Conservation (phyloP, 2,113 vertebrate genomes). For the Turnix velox region DNA sequence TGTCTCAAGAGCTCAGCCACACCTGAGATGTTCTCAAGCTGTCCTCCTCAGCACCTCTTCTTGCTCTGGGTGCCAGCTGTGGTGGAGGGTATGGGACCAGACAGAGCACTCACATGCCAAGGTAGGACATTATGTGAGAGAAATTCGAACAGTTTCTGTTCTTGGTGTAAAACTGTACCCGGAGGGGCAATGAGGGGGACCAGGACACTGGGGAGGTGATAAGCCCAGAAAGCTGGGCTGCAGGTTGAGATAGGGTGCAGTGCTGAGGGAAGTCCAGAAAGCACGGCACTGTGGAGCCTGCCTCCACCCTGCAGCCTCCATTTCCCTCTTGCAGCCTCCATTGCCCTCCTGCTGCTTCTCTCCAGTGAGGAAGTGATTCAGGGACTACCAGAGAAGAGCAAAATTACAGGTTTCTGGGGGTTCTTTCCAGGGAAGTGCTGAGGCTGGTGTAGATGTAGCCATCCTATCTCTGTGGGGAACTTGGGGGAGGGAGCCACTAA, state of each 20-base stretch:
- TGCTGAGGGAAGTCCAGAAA: background rate
- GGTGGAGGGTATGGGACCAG: background rate
- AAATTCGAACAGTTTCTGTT: background rate
- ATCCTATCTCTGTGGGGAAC: background rate
- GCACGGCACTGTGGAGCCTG: background rate
- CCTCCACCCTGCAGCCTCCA: background rate
- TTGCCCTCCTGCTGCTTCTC: background rate
- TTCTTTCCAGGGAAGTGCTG: background rate
- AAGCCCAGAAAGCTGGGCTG: rapidly evolving
- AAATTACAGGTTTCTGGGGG: background rate
- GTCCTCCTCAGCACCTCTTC: background rate
- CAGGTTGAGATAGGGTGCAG: background rate
- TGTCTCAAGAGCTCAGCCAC: background rate
- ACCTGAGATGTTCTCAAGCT: rapidly evolving
- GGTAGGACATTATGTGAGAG: background rate
- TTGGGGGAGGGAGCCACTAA: background rate
- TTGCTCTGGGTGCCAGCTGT: background rate
- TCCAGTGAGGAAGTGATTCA: background rate
- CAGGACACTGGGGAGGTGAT: rapidly evolving
- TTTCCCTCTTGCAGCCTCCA: background rate
- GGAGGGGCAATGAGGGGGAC: background rate
- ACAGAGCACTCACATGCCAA: background rate
- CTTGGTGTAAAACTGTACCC: background rate
- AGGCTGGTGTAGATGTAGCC: background rate
- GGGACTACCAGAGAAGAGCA: background rate